Base-by-base conservation (phyloP, 2,113 vertebrate species). In the Vireo altiloquus region DNA sequence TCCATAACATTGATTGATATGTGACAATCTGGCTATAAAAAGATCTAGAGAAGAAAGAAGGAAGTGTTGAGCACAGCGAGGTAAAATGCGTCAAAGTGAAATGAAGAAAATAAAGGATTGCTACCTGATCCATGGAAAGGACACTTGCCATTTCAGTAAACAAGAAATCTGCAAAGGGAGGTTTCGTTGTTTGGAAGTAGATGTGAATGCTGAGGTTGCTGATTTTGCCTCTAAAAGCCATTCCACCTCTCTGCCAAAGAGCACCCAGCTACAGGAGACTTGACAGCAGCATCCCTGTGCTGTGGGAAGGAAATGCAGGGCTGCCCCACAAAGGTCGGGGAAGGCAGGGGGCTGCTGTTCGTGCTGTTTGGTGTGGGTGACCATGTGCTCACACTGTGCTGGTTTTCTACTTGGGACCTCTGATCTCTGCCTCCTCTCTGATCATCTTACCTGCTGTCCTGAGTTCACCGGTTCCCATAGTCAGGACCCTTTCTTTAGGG, bases 1-100 rank as follows among this genome's bases (percentile, higher is more conserved):
- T 87, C 91, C 53, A 33, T 91, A 89, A 82, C 83, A 46, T 89
- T 94, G 91, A 91, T 53, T 81, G 89, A 77, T 82, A 68, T 5
- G 69, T 83, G 89, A 56, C 91, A 89, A 56, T 71, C 69, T 68
- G 68, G 20, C 64, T 94, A 84, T 81, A 66, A 90, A 78, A 93
- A 89, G 80, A 89, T 69, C 47, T 52, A 15, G 40, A 52, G 33
- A 75, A 52, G 28, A 52, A 82, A 81, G 54, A 50, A 46, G 16
- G 28, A 69, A 86, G 42, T 15, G 14, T 75, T 75, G 65, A 81
- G 69, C 1, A 1, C 47, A 89, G 56, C 5, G 1, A 91, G 39
- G 57, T 60, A 46, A 85, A 78, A 82, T 44, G 25, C 33, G 52
- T 75, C 52, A 49, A 47, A 35, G 49, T 23, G 21, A 77, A 92